Base-by-base conservation (phyloP, 2,113 vertebrate genomes). In the Sakesphorus luctuosus region DNA sequence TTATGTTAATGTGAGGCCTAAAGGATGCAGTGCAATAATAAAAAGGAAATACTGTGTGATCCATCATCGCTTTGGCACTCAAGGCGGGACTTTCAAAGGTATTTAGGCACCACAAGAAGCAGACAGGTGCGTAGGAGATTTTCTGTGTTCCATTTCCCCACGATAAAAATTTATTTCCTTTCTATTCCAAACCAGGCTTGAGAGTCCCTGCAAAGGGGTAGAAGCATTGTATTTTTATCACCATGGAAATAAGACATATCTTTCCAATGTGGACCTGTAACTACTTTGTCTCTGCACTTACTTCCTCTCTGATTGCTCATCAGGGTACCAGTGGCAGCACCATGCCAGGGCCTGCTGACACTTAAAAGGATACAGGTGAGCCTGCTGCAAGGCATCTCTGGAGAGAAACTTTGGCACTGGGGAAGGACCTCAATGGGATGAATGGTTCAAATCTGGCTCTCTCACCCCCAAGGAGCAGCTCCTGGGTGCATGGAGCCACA, bases 1-100 rank as follows among this genome's bases (percentile, higher is more conserved):
- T 96, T 96, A 96, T 87, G 96, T 89, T 97, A 97, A 96, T 95
- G 88, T 92, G 95, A 93, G 94, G 96, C 94, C 93, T 90, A 94
- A 93, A 96, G 94, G 92, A 96, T 95, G 94, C 94, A 84, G 52
- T 80, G 92, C 90, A 96, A 96, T 95, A 93, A 93, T 92, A 92
- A 93, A 96, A 94, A 96, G 93, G 92, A 93, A 97, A 96, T 93
- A 91, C 95, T 89, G 40, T 79, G 94, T 91, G 87, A 96, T 96
- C 94, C 89, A 96, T 96, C 93, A 93, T 93, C 81, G 72, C 88
- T 93, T 93, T 93, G 94, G 90, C 94, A 96, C 93, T 96, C 86
- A 87, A 26, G 83, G 66, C 83, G 93, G 87, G 83, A 84, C 88
- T 96, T 96, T 92, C 92, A 96, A 95, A 97, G 76, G 38, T 96